Conservation (phyloP, 1,140 invertebrate genomes). For the Bombus terrestris region DNA sequence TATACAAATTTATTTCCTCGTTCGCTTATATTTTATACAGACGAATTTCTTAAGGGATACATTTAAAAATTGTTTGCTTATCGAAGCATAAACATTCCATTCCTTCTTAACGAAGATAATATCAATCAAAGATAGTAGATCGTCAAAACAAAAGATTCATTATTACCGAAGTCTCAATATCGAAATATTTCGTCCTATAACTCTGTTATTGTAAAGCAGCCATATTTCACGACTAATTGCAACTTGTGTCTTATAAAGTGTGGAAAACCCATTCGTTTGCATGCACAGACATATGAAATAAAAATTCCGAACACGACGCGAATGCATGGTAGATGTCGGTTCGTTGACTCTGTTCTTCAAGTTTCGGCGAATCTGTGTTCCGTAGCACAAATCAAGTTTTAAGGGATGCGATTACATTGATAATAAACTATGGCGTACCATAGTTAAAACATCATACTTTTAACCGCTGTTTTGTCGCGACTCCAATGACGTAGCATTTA, state of each 20-base stretch:
- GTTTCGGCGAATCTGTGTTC: conserved; percentile 24
- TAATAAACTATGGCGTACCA: not conserved
- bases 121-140: not conserved
- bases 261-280: conserved; percentile 5
- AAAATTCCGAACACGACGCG: conserved; percentile 26
- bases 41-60: not conserved
- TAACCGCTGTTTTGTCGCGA: not conserved
- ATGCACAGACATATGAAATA: conserved; percentile 7
- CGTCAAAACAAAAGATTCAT: not conserved
- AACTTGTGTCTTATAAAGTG: not conserved
- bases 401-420: not conserved
- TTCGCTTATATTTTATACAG: not conserved
- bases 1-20: not conserved
- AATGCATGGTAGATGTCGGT: conserved; percentile 19
- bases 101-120: not conserved
- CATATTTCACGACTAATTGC: conserved; percentile 8
- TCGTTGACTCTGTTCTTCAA: conserved; percentile 32
- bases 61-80: not conserved
- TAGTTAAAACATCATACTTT: not conserved
- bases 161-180: not conserved
- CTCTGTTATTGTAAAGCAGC: not conserved
- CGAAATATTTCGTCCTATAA: not conserved
- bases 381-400: too few relatives aligned
- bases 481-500: not conserved
- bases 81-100: not conserved